Conservation (phyloP, 2,888 invertebrate species). For the Idaea aversata region DNA sequence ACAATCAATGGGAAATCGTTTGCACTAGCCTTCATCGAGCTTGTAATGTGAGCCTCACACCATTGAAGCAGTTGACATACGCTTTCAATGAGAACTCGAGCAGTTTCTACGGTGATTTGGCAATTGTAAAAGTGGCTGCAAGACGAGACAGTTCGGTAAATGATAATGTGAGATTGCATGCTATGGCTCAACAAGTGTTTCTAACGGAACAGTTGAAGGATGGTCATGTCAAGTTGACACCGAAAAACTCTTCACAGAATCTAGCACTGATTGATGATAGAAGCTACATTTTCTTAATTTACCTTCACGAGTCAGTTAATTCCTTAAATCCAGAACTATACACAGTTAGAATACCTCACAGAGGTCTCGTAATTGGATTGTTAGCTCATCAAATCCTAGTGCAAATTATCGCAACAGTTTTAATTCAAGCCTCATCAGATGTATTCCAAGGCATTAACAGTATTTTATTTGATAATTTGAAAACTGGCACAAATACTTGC, state of each 20-base stretch:
- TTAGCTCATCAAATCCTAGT: conserved; percentile 95
- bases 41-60: conserved; percentile 91
- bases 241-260: conserved; percentile 65
- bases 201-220: conserved; percentile 79
- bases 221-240: conserved; percentile 52
- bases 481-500: conserved; percentile 67
- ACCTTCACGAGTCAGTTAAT: conserved; percentile 86
- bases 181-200: conserved; percentile 93
- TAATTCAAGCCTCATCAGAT: conserved; percentile 87
- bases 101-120: conserved; percentile 95
- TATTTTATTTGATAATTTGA: conserved; percentile 78
- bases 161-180: conserved; percentile 91
- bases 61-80: conserved; percentile 91
- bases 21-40: conserved; percentile 91
- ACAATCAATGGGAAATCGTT: conserved; percentile 92
- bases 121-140: conserved; percentile 96
- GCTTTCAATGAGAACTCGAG: conserved; percentile 95
- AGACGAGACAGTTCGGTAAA: conserved; percentile 91
- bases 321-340: conserved; percentile 88
- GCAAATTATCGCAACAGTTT: conserved; percentile 92
- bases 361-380: conserved; percentile 92
- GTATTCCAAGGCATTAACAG: conserved; percentile 82
- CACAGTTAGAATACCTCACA: conserved; percentile 91
- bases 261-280: conserved; percentile 87
- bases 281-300: conserved; percentile 93